A percentile compares a stretch with the other conserved stretches of the same genome.
These are phyloP conservation scores for Echiichthys vipera DNA, from an alignment of 2,797 vertebrate genomes.

Conservation along the genomic window DNA sequence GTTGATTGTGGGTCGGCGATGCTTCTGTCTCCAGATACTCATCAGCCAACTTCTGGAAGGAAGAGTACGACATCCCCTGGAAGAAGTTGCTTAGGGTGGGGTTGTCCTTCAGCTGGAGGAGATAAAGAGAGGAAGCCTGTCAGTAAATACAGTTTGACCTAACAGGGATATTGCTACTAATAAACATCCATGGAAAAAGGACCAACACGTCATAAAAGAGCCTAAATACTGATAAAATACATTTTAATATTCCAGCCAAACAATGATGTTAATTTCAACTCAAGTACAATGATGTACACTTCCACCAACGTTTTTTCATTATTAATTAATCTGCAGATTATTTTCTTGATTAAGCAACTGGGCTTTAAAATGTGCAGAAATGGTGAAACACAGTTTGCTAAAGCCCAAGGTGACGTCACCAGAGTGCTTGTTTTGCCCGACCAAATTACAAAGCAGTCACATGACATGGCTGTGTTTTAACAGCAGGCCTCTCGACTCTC, in stretches of 20 bases:
- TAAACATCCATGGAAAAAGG: background rate
- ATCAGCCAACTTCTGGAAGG: slow-evolving; percentile 89
- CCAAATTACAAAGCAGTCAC: background rate
- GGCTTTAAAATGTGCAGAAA: no score
- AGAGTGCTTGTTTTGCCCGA: background rate
- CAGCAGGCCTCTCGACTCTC: background rate
- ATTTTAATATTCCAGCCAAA: background rate
- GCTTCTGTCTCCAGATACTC: slow-evolving; percentile 77
- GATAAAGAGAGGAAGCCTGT: slow-evolving; percentile 11
- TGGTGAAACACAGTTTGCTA: background rate
- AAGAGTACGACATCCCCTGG: slow-evolving; percentile 86
- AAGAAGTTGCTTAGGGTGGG: slow-evolving; percentile 83
- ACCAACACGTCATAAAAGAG: background rate
- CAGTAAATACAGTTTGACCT: background rate
- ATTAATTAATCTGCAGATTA: background rate
- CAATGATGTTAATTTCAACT: no score
- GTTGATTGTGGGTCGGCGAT: slow-evolving; percentile 36
- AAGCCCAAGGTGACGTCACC: background rate
- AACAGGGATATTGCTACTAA: background rate
- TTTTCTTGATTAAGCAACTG: background rate
- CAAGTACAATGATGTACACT: background rate
- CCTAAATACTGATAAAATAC: background rate
- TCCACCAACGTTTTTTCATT: accelerated
- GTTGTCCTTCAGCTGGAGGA: slow-evolving; percentile 86
- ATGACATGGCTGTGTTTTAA: background rate